Base-by-base conservation (phyloP, 2,113 vertebrate species). In the Chaetops frenatus region DNA sequence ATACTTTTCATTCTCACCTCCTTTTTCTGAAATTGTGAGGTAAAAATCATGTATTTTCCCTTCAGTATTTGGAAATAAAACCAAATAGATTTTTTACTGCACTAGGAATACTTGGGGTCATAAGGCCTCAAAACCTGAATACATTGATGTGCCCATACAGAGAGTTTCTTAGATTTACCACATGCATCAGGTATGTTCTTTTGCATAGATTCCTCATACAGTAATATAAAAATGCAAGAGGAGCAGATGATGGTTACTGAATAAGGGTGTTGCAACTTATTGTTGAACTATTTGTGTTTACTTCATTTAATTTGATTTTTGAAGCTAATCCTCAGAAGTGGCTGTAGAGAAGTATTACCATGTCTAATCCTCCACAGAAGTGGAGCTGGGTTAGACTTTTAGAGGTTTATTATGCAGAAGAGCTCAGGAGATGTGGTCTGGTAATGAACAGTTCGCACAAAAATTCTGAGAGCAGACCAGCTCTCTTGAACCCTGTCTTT, bases 301-400 rank as follows among this genome's bases (percentile, higher is more conserved):
- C 48, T 87, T 95, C 36, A 87, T 69, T 94, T 86, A 84, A 91
- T 84, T 94, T 87, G 77, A 87, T 84, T 95, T 94, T 85, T 88
- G 66, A 90, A 85, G 87, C 44, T 79, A 77, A 54, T 90, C 54
- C 62, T 93, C 74, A 90, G 78, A 93, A 94, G 74, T 85, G 90
- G 74, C 71, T 90, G 42, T 85, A 57, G 42, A 71, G 53, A 66
- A 25, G 20, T 54, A 73, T 69, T 85, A 65, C 45, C 20, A 12
- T 65, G 74, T 76, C 73, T 91, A 76, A 87, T 85, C 53, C n/a
- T 85, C 42, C 19, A 22, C 0, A 1, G 62, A 8, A 60, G 35
- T 76, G 47, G 44, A 51, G 76, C 13, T 12, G 4, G 33, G 65
- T 95, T 88, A 64, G 51, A 71, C 69, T 71, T 94, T 86, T 62